Base-by-base conservation (phyloP, 2,113 vertebrate genomes). In the Siniperca chuatsi region DNA sequence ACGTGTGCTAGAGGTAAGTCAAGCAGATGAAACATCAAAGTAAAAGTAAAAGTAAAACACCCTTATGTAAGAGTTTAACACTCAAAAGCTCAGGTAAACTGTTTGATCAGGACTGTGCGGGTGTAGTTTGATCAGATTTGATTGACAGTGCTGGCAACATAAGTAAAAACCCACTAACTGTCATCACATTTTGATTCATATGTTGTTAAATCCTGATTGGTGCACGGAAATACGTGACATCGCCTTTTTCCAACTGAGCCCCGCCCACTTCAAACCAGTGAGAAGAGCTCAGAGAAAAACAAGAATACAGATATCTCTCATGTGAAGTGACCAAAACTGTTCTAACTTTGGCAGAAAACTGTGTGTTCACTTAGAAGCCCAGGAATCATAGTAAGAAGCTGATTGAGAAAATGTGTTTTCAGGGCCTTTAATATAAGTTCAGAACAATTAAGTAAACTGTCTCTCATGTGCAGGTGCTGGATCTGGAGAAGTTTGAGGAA, bases 401-500 rank as follows among this genome's bases (percentile, higher is more conserved):
- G 7, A 37, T 54, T 64, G 8, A 62, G 6, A 64, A 72, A 72
- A 80, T 33, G 48, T 40, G 58, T 60, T 77, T 50, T 42, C 2
- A 35, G 16, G n/a, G 11, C 1, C 2, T 76, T 60, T 60, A 20
- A 2, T 35, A 2, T 0, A 1, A 23, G 23, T 66, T 80, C 8
- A 42, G 40, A 60, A 58, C 13, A 46, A 69, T 13, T 21, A n/a
- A 1, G 8, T 68, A 1, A 68, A 73, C 21, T 58, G 23, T 78
- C 18, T 15, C 33, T 77, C 33, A 21, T 82, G 20, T 85, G 50
- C 90, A 99, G 98, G 98, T 98, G 89, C 95, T 99, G 64, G 98
- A 99, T 23, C 94, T 99, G 87, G 98, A 99, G 89, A 96, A 90
- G 84, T 99, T 99, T n/a, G 98, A 99, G 93, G 98, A 99, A 89